A percentile compares a stretch with the other conserved stretches of the same genome.
phyloP scores from a whole-genome alignment of 2,888 invertebrate genomes.

The Alloscopus bannaensis region DNA sequence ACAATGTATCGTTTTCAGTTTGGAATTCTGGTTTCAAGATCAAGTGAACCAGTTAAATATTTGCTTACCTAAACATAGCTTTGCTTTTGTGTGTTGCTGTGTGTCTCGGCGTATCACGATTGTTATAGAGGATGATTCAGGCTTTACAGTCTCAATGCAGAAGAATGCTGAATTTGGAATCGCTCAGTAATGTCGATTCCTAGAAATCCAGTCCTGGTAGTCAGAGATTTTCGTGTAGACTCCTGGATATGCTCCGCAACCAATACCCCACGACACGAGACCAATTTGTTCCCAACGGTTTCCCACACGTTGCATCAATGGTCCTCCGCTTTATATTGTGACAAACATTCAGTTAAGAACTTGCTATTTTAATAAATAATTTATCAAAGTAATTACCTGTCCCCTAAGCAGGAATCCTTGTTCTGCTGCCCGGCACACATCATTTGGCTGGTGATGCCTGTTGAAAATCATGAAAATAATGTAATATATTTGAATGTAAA shows the following conservation, averaged over 20 bases:
- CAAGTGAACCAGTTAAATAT: too few species aligned
- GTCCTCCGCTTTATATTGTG: slow-evolving; percentile 53
- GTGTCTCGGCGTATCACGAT: too few species aligned
- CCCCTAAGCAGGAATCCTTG: slow-evolving; percentile 57
- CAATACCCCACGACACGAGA: slow-evolving; percentile 58
- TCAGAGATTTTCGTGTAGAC: slow-evolving; percentile 54
- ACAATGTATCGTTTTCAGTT: too few species aligned
- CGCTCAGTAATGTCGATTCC: slow-evolving; percentile 47
- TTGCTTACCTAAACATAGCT: too few species aligned
- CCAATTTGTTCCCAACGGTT: slow-evolving; percentile 66
- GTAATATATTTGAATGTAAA: too few species aligned
- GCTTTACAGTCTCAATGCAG: too few species aligned
- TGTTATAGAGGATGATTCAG: too few species aligned
- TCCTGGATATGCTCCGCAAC: slow-evolving; percentile 62
- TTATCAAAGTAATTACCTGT: slow-evolving; percentile 4
- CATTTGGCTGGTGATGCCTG: slow-evolving; percentile 83
- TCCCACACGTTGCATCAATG: slow-evolving; percentile 53
- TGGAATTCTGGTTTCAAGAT: too few species aligned
- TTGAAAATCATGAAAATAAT: too few species aligned
- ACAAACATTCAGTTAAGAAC: background rate
- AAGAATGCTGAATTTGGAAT: too few species aligned
- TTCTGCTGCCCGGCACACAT: slow-evolving; percentile 59
- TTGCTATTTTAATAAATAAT: background rate
- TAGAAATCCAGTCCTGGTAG: slow-evolving; percentile 55
- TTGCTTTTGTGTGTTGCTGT: too few species aligned